Evolutionary conservation across 2,113 vertebrate genomes (phyloP), one percentile per base, ranked within the genome.

Genomic region (Oreotragus oreotragus): DNA sequence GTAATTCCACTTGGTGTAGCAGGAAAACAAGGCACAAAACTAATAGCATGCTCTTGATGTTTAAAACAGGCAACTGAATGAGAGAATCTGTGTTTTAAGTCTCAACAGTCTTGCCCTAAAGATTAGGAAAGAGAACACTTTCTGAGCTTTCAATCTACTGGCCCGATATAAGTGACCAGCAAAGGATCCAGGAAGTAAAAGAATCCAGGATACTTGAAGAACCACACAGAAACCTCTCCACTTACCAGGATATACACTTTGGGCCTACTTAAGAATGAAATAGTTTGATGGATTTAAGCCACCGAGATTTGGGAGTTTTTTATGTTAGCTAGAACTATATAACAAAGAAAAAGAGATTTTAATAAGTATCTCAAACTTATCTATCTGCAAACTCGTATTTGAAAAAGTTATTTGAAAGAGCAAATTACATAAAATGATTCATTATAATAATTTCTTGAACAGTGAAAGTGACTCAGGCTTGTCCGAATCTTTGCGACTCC

Each of bases 301-400:
- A 23, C 7, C 36, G 10, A 95, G 13, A 45, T 60, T 47, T 96
- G 30, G 9, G 28, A 49, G 16, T 86, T 93, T 93, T 33, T 55
- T 95, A 51, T 45, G 88, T 53, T 85, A 89, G 28, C 6, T 86
- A 80, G 33, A 28, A 76, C 79, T 85, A 81, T 19, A 62, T 33
- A 88, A 84, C 55, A 66, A 90, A 84, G n/a, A 62, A 95, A 97
- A 88, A 36, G 39, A 95, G 3, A 6, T 87, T 70, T 62, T 77
- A 91, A 39, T 23, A 88, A 73, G 45, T 77, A 53, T 83, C 23
- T 36, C 8, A 90, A 77, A 58, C 7, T 13, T 76, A 33, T 12
- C 33, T 85, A 57, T 62, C 45, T 77, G 4, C 51, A 91, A 36
- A 36, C 70, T 58, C 57, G 28, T 30, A 60, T 60, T 30, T 60